A percentile compares a stretch with the other conserved stretches of the same genome.
Evolutionary conservation across 1,140 invertebrate species (phyloP).

Genomic region (Cyrtorhinus lividipennis): DNA sequence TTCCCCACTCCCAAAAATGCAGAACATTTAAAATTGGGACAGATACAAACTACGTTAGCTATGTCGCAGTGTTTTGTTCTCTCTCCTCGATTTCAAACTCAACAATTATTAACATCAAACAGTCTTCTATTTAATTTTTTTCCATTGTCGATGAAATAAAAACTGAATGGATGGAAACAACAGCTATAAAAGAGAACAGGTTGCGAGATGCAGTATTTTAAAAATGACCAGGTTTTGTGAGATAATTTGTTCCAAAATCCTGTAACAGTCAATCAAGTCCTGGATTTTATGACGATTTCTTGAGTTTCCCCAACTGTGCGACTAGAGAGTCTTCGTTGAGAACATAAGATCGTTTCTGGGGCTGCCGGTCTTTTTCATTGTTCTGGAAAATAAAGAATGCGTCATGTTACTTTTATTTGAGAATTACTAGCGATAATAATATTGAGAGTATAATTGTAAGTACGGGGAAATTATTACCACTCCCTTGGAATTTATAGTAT

Average conservation of each 20-base stretch:
- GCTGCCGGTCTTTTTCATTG: constrained; percentile 7
- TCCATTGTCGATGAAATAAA: not conserved
- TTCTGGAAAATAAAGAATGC: constrained; percentile 18
- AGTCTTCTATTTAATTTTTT: constrained; percentile 5
- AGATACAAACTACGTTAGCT: constrained; percentile 10
- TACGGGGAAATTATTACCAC: too few relatives aligned
- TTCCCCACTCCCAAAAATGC: not conserved
- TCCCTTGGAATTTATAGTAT: too few relatives aligned
- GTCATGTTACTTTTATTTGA: too few relatives aligned
- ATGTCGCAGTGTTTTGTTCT: constrained; percentile 14
- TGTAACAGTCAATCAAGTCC: not conserved
- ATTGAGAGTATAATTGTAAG: too few relatives aligned
- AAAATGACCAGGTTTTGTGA: not conserved
- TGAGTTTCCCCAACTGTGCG: constrained; percentile 21
- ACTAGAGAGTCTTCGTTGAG: constrained; percentile 22
- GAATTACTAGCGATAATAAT: too few relatives aligned
- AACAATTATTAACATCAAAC: not conserved
- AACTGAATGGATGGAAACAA: not conserved
- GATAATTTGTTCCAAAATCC: not conserved
- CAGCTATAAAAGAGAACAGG: not conserved
- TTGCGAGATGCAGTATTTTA: not conserved
- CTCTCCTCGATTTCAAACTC: constrained; percentile 14
- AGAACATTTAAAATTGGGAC: constrained; percentile 3
- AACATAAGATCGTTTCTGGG: constrained; percentile 23
- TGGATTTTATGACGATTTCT: constrained; percentile 20